Conservation (phyloP, 2,113 vertebrate genomes). For the Pomatostomus ruficeps region DNA sequence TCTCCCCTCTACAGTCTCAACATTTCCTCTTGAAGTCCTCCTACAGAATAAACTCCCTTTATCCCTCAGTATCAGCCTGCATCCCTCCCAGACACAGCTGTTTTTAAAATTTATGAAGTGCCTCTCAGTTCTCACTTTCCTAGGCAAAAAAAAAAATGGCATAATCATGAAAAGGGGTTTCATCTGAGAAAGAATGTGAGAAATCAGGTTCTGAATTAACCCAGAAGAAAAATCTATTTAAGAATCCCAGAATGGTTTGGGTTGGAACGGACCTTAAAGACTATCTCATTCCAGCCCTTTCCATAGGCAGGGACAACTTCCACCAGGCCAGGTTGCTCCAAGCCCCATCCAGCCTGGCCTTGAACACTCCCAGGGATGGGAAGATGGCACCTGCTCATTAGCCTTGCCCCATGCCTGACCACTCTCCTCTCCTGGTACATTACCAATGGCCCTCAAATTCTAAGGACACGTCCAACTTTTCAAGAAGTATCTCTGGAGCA, state of each 20-base stretch:
- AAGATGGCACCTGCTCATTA: neutral
- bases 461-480: neutral
- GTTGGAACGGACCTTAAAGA: neutral
- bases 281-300: rapidly evolving
- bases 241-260: neutral
- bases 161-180: neutral
- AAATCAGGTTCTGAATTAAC: neutral
- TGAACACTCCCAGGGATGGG: neutral
- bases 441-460: neutral
- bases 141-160: neutral
- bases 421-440: neutral
- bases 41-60: neutral
- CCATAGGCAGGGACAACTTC: neutral
- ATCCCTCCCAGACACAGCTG: neutral
- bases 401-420: no score
- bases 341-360: rapidly evolving
- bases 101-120: neutral
- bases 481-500: neutral
- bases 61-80: neutral
- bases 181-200: neutral
- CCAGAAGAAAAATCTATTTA: neutral
- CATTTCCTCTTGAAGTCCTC: neutral
- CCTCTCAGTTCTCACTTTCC: neutral
- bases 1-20: neutral
- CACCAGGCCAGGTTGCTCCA: neutral